Evolutionary conservation across 2,113 vertebrate genomes (phyloP), one percentile per base, ranked within the genome.

Genomic region (Pseudorectes ferrugineus): DNA sequence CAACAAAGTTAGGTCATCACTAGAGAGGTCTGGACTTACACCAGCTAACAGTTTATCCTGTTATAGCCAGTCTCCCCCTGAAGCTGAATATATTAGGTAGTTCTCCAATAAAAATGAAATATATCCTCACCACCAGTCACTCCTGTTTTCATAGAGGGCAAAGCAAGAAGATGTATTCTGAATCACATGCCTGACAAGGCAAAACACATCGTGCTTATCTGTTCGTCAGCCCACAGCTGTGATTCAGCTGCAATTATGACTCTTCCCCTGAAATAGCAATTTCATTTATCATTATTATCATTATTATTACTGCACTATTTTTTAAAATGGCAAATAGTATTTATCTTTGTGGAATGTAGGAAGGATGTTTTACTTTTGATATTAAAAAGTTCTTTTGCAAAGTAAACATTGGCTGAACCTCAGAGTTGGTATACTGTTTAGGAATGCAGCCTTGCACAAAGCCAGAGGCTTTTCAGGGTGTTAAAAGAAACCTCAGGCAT

Each of bases 331-430:
- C 71, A 96, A 97, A 95, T 74, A 95, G 40, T 87, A 96, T 94
- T 94, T 97, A 96, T 96, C 96, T 96, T 94, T n/a, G 26, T 85
- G 94, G 96, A 97, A 97, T 90, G 96, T 78, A 85, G 57, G 63
- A 97, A 72, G 86, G 93, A 66, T 95, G 70, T 97, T 98, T 97
- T 96, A 88, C 67, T 96, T 97, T 91, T 96, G 92, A 97, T 97
- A 97, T 95, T 95, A 93, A 97, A 96, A 97, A 92, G 38, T 96
- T 84, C 74, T 95, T 92, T 94, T 45, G 16, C 84, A 96, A 97
- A 97, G 86, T 87, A 94, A 97, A 97, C 92, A 97, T 59, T 82
- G 94, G 80, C 94, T 90, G 80, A 76, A 88, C 79, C 85, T 29
- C 96, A 91, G 70, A 76, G 62, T 62, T 93, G 83, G 81, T 87